phyloP scores from a whole-genome alignment of 1,140 invertebrate genomes.

The Brachionus sp. region DNA sequence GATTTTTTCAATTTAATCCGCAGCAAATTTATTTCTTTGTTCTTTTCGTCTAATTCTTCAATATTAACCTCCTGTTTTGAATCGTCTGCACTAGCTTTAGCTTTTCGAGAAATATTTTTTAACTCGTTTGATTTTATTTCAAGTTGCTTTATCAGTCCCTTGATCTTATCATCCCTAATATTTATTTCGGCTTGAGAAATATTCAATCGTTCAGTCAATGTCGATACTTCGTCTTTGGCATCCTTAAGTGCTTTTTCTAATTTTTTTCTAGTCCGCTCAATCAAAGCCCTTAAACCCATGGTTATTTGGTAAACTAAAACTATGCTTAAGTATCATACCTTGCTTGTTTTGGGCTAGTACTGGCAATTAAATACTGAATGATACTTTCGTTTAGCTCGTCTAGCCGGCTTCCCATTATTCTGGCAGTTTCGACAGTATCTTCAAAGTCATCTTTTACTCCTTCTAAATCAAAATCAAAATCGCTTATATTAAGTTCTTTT shows the following conservation, averaged over 20 bases:
- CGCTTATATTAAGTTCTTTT: neutral
- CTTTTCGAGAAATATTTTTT: neutral
- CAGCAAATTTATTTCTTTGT: neutral
- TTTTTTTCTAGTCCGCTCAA: conserved; percentile 40
- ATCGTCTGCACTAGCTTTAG: neutral
- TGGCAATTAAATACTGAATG: conserved; percentile 40
- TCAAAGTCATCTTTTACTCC: conserved; percentile 20
- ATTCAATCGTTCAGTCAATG: conserved; percentile 15
- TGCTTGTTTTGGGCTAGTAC: conserved; percentile 16
- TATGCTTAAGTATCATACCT: neutral
- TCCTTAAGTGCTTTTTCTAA: conserved; percentile 28
- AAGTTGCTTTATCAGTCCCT: conserved; percentile 18
- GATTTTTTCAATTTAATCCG: neutral
- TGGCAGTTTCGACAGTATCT: conserved; percentile 14
- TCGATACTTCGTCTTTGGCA: conserved; percentile 6
- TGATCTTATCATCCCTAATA: conserved; percentile 41
- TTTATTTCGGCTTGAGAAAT: conserved; percentile 13
- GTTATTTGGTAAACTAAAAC: neutral
- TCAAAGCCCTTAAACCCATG: neutral
- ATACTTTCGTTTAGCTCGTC: conserved; percentile 41
- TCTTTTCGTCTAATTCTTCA: neutral
- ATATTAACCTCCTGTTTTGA: neutral
- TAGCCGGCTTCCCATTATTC: conserved; percentile 8
- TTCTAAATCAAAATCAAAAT: conserved; percentile 39
- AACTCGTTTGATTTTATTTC: conserved; percentile 18